Evolutionary conservation across 2,113 vertebrate genomes (phyloP).

Genomic region (Rhinogobius similis): DNA sequence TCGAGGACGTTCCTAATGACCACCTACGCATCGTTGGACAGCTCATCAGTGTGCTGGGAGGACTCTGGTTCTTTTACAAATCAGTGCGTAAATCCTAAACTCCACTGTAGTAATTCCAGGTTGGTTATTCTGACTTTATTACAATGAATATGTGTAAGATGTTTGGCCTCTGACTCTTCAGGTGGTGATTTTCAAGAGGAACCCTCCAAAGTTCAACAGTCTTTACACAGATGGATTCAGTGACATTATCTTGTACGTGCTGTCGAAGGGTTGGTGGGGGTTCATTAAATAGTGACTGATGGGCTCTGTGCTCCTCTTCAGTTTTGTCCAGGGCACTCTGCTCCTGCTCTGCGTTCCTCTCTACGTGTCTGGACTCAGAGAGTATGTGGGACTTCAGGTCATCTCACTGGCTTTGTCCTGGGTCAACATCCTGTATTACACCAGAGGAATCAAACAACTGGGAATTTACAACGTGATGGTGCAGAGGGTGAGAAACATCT

Average conservation of each 20-base stretch:
- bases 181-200: constrained; percentile 80
- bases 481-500: constrained; percentile 79
- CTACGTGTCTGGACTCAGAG: constrained; percentile 63
- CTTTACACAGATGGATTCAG: constrained; percentile 82
- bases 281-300: neutral
- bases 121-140: neutral
- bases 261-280: neutral
- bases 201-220: constrained; percentile 75
- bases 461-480: constrained; percentile 91
- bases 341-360: constrained; percentile 74
- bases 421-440: constrained; percentile 85
- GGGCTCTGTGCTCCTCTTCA: constrained; percentile 17
- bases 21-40: constrained; percentile 80
- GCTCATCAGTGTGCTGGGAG: constrained; percentile 80
- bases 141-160: neutral
- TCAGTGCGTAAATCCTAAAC: constrained; percentile 74
- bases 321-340: constrained; percentile 73
- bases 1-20: constrained; percentile 66
- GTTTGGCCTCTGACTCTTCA: constrained; percentile 41
- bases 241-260: constrained; percentile 84
- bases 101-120: neutral
- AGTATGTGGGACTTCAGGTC: constrained; percentile 80
- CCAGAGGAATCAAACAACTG: constrained; percentile 81
- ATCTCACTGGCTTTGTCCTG: constrained; percentile 83
- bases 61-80: constrained; percentile 83